These are phyloP conservation scores for Onchidella celtica DNA, from an alignment of 2,888 invertebrate genomes.

Conservation along the genomic window DNA sequence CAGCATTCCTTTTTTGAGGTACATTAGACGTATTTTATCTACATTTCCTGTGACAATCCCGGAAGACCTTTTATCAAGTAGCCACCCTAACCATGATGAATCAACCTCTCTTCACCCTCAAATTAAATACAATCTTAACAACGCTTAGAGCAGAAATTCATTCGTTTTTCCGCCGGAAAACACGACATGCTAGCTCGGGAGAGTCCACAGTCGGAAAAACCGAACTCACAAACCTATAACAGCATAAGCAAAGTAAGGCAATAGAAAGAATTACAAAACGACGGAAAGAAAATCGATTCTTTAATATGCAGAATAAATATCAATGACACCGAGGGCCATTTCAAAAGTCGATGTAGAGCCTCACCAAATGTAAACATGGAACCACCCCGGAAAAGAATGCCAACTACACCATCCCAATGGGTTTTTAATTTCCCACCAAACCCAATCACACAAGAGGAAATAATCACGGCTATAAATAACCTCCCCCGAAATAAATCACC, in stretches of 20 bases:
- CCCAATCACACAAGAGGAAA: background rate
- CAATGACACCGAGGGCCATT: background rate
- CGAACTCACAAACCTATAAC: background rate
- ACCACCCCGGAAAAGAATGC: background rate
- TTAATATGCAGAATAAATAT: background rate
- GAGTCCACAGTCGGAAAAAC: background rate
- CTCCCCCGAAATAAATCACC: background rate
- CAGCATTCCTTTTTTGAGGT: background rate
- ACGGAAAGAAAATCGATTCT: background rate
- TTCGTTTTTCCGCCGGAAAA: background rate
- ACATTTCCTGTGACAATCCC: background rate
- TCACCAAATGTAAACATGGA: background rate
- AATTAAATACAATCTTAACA: background rate
- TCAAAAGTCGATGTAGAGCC: background rate
- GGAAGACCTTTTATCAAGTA: background rate
- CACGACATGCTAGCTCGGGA: background rate
- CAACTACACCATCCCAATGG: too few relatives aligned
- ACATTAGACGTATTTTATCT: background rate
- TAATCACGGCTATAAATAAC: background rate
- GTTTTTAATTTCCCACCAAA: too few relatives aligned
- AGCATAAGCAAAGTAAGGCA: background rate
- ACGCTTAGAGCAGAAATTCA: background rate
- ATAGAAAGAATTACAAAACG: background rate
- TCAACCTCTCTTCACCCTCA: background rate
- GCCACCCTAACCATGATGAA: background rate